A percentile compares a stretch with the other conserved stretches of the same genome.
Evolutionary conservation across 2,797 vertebrate genomes (phyloP).

Genomic region (Natrix natrix): DNA sequence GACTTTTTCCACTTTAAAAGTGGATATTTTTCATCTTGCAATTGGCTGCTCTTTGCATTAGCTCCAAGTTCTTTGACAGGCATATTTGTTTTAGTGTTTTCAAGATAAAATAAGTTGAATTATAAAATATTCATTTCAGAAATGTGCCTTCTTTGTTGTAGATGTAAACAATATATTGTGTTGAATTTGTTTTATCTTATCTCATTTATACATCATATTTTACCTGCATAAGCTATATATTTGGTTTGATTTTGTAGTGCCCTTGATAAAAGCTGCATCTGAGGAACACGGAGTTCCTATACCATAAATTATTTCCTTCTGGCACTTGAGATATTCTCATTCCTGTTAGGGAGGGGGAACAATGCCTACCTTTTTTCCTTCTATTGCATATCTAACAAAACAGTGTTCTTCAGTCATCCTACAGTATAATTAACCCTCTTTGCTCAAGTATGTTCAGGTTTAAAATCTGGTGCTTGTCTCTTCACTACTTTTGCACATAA

Average conservation of each 20-base stretch:
- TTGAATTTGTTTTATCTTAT: background rate
- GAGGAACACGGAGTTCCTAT: background rate
- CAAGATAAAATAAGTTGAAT: background rate
- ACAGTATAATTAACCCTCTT: background rate
- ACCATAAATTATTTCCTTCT: background rate
- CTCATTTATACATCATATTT: background rate
- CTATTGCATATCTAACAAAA: background rate
- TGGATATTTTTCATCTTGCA: background rate
- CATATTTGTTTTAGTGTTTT: background rate
- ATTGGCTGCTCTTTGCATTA: background rate
- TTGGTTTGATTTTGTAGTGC: background rate
- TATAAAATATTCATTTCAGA: background rate
- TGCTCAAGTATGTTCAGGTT: background rate
- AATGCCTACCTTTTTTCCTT: background rate
- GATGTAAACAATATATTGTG: background rate
- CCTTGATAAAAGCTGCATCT: background rate
- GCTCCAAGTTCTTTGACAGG: background rate
- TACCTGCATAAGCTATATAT: background rate
- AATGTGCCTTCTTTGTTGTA: background rate
- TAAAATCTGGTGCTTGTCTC: background rate
- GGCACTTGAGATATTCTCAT: background rate
- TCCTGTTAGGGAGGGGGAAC: background rate
- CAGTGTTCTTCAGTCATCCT: background rate
- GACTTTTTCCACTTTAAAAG: background rate
- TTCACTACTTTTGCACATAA: background rate